Evolutionary conservation across 2,113 vertebrate species (phyloP).

Genomic region (Cyanoderma ruficeps): DNA sequence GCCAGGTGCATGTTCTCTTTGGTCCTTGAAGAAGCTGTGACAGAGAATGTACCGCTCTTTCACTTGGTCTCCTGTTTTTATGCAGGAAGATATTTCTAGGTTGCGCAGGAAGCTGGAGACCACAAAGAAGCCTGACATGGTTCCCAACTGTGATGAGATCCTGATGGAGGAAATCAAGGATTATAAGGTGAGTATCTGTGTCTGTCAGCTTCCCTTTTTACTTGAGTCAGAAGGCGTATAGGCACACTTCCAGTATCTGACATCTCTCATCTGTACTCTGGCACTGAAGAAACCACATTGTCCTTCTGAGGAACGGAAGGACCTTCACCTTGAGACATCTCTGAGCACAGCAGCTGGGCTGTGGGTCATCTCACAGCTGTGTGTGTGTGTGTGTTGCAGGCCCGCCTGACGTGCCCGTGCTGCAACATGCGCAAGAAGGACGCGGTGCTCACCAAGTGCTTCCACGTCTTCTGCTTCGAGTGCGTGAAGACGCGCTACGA

Average conservation of each 20-base stretch:
- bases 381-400: constrained; percentile 67
- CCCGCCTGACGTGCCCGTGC: constrained; percentile 93
- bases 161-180: background rate
- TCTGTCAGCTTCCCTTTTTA: background rate
- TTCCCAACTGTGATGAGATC: constrained; percentile 84
- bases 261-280: background rate
- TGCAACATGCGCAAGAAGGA: constrained; percentile 97
- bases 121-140: constrained; percentile 95
- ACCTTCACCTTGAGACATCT: background rate
- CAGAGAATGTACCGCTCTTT: background rate
- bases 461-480: constrained; percentile 97
- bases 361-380: background rate
- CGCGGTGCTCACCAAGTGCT: constrained; percentile 94
- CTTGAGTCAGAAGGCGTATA: background rate
- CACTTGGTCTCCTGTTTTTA: background rate
- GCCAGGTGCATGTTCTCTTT: background rate
- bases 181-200: constrained; percentile 58
- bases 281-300: background rate
- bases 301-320: background rate
- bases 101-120: constrained; percentile 92
- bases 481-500: constrained; percentile 95
- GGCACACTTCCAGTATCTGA: background rate
- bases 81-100: constrained; percentile 94
- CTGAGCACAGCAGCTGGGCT: too few species aligned
- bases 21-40: background rate